Percentiles rank a stretch among this genome's conserved stretches.
Evolutionary conservation across 2,113 vertebrate species (phyloP).

Genomic region (Misgurnus anguillicaudatus): DNA sequence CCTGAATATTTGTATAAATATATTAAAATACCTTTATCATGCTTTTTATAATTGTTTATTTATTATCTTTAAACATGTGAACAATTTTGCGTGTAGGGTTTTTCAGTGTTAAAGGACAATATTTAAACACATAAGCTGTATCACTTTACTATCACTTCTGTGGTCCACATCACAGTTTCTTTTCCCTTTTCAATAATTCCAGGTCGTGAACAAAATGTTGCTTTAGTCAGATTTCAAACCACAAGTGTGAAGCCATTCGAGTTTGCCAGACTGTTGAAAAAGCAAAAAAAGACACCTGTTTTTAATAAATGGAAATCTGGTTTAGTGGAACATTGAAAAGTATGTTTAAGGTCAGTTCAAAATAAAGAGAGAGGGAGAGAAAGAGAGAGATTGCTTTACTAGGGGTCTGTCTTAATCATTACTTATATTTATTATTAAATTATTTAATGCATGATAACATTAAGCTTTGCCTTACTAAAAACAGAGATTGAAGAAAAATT

Average conservation of each 20-base stretch:
- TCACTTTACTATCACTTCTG: not conserved
- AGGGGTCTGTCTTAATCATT: not conserved
- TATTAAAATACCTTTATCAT: too few relatives aligned
- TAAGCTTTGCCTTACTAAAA: too few relatives aligned
- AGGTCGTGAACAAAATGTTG: conserved; percentile 43
- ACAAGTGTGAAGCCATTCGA: conserved; percentile 25
- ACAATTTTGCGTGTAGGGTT: too few relatives aligned
- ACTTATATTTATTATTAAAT: not conserved
- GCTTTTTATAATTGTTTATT: too few relatives aligned
- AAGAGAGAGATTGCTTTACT: not conserved
- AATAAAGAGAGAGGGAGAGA: not conserved
- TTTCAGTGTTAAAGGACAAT: too few relatives aligned
- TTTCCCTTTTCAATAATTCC: not conserved
- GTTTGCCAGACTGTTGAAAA: conserved; percentile 47
- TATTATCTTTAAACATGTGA: too few relatives aligned
- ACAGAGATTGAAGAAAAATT: too few relatives aligned
- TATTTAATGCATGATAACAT: not conserved
- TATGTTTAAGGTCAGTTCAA: conserved; percentile 2
- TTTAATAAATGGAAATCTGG: conserved; percentile 23
- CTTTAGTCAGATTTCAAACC: conserved; percentile 51
- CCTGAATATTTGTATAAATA: too few relatives aligned
- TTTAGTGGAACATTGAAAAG: not conserved
- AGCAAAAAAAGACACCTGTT: conserved; percentile 62
- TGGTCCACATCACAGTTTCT: not conserved
- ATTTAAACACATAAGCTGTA: too few relatives aligned